Percentiles rank a stretch among this genome's conserved stretches.
Evolutionary conservation across 2,797 vertebrate genomes (phyloP).

Genomic region (Lithobates sylvaticus): DNA sequence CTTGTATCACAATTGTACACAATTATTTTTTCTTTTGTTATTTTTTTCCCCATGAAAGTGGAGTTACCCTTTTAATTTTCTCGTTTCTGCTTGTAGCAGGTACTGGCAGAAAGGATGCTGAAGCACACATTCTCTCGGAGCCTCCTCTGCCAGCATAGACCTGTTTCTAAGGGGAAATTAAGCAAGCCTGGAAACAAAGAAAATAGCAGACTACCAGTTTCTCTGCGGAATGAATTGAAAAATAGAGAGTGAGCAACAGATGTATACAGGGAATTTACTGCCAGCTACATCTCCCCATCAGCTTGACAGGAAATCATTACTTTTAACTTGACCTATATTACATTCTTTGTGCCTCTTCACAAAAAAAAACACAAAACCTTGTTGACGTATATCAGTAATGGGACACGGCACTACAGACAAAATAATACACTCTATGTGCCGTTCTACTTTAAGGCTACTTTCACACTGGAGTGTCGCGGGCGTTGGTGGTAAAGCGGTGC

Average conservation of each 20-base stretch:
- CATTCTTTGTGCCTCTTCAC: not conserved
- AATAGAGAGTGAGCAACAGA: not conserved
- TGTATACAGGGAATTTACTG: conserved; percentile 6
- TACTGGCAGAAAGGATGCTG: conserved; percentile 1
- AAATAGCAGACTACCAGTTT: not conserved
- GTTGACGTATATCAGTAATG: no score
- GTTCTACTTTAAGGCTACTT: no score
- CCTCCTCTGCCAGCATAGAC: not conserved
- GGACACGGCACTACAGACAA: no score
- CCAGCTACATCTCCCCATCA: not conserved
- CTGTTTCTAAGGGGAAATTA: conserved; percentile 16
- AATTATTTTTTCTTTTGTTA: no score
- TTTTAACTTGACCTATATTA: conserved; percentile 3
- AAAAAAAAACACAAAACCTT: conserved; percentile 2
- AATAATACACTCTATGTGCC: no score
- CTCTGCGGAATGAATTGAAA: not conserved
- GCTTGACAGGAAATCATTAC: not conserved
- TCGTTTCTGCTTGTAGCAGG: not conserved
- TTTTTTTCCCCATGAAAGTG: no score
- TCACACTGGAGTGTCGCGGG: no score
- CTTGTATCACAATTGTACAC: no score
- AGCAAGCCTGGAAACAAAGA: not conserved
- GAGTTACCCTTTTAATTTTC: not conserved
- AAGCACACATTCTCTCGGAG: conserved; percentile 16
- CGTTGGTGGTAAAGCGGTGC: no score